phyloP scores from a whole-genome alignment of 2,113 vertebrate species.

The Neotoma lepida region DNA sequence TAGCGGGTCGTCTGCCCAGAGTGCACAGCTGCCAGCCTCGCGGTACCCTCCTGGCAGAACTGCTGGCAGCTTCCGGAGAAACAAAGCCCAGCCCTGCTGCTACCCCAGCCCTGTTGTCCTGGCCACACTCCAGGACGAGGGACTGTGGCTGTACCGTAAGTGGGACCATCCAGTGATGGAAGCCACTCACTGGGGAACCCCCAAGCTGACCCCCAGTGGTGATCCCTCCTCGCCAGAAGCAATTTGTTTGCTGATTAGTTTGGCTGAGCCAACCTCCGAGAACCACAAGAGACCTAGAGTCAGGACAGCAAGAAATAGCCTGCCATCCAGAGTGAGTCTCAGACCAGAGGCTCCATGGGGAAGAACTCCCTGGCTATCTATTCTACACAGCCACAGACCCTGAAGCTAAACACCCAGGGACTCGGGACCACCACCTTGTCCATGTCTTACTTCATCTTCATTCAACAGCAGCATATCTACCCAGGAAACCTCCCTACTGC shows the following conservation, averaged over 20 bases:
- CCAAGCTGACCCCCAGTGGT: not conserved
- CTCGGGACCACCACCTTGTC: not conserved
- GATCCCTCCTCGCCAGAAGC: not conserved
- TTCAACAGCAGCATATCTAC: not conserved
- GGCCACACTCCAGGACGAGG: not conserved
- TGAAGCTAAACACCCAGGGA: not conserved
- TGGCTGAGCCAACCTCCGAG: not conserved
- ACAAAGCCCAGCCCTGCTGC: not conserved
- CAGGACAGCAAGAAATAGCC: not conserved
- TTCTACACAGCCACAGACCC: not conserved
- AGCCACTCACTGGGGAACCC: not conserved
- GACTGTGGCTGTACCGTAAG: not conserved
- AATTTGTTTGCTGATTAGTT: not conserved
- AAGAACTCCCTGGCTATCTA: too few species aligned
- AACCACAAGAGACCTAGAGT: too few species aligned
- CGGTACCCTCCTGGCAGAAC: not conserved
- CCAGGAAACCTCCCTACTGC: rapidly evolving
- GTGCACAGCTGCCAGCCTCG: not conserved
- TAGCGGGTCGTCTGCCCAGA: not conserved
- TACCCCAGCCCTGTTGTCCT: not conserved
- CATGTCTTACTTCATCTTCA: too few species aligned
- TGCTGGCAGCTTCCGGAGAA: not conserved
- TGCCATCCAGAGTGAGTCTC: not conserved
- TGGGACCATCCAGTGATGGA: not conserved
- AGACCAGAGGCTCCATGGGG: not conserved